Base-by-base conservation (phyloP, 2,888 invertebrate genomes). In the Hymenopus coronatus region DNA sequence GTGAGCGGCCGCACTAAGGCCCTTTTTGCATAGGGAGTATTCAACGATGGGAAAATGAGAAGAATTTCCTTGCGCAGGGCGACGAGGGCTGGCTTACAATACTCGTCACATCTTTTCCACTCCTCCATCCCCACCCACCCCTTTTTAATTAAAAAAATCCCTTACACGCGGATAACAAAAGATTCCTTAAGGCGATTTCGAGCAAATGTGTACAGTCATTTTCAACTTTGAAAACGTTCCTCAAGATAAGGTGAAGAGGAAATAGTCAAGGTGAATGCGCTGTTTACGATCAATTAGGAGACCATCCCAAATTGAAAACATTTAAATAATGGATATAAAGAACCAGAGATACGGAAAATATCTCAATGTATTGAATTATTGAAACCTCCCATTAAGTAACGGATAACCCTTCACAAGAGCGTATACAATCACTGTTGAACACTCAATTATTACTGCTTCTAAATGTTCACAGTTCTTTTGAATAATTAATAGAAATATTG, bases 131-230 rank as follows among this genome's bases (percentile, higher is more conserved):
- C 54, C 84, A 28, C 28, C 54, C 40, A 12, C 85, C 85, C 54
- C 54, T 27, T 85, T 85, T 85, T 85, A 85, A 85, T 85, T 85
- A 85, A 85, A 85, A 85, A 85, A 85, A 54, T 33, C 46, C 28
- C 85, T n/a, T 70, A 70, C 54, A 70, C 54, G 54, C 54, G 54
- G 54, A 70, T 70, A 70, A 70, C 54, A 70, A 46, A 85, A 40
- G 85, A 85, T 85, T 85, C 46, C 54, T 85, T 28, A 85, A 40
- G 28, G 85, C 85, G n/a, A 54, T 85, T 85, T 54, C 54, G 85
- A 85, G 28, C 54, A 28, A 27, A 28, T 33, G 54, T 15, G 85
- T 85, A 85, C 46, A 85, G 85, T 54, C n/a, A 70, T 70, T 70
- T 70, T 70, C 54, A 70, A 70, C 54, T 70, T 25, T 70, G 54